Evolutionary conservation across 1,140 invertebrate species (phyloP).

Genomic region (Stenopsyche tienmushanensis): DNA sequence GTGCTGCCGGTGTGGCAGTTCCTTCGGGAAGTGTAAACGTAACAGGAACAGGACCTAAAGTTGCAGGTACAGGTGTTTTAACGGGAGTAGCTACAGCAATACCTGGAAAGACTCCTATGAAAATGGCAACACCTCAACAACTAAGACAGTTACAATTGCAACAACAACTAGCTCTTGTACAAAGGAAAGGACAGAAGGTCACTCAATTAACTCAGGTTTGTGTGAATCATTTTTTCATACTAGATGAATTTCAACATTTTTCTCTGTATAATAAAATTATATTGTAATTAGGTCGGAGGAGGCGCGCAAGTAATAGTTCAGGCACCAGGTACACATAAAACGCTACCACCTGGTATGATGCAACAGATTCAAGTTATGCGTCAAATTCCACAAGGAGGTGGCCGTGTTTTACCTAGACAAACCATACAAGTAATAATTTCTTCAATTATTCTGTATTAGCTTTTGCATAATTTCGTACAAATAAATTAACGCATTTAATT

Average conservation of each 20-base stretch:
- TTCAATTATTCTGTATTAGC: no score
- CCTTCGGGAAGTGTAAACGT: slow-evolving; percentile 7
- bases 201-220: slow-evolving; percentile 59
- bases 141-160: slow-evolving; percentile 69
- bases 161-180: slow-evolving; percentile 64
- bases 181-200: slow-evolving; percentile 62
- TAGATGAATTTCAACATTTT: neutral
- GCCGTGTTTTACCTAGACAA: slow-evolving; percentile 44
- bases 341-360: slow-evolving; percentile 64
- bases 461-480: neutral
- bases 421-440: slow-evolving; percentile 37
- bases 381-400: slow-evolving; percentile 51
- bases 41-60: slow-evolving; percentile 48
- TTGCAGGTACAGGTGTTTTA: slow-evolving; percentile 48
- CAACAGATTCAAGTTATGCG: slow-evolving; percentile 79
- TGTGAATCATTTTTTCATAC: slow-evolving; percentile 9
- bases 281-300: slow-evolving; percentile 49
- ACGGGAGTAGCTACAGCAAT: slow-evolving; percentile 46
- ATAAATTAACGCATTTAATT: neutral
- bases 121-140: slow-evolving; percentile 63
- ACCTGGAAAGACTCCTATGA: slow-evolving; percentile 50
- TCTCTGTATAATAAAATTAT: neutral
- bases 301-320: slow-evolving; percentile 65
- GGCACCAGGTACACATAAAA: slow-evolving; percentile 55
- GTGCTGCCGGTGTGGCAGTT: slow-evolving; percentile 41